Base-by-base conservation (phyloP, 2,888 invertebrate species). In the Lymantria monacha region DNA sequence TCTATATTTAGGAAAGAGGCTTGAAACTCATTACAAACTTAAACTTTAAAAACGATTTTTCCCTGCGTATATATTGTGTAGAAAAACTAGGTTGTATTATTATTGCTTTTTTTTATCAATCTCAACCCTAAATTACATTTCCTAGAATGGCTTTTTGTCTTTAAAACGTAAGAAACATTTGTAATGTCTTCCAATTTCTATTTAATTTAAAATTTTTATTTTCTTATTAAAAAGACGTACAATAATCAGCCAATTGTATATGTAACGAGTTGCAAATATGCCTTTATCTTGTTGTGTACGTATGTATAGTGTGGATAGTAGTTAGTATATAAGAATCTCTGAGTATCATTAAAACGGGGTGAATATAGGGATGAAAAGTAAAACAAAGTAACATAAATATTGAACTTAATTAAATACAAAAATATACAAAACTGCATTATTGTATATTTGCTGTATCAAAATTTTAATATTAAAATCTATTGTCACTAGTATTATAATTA, bases 271-370 rank as follows among this genome's bases (percentile, higher is more conserved):
- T 72, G 76, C 72, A 73, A 78, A 79, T 64, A 84, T 85, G 86
- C 85, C 85, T 86, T 86, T 81, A 74, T 57, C 76, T 77, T 72
- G 81, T 83, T 83, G 79, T 83, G 74, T 79, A 72, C 72, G 63
- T 74, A 69, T 65, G 64, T 72, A 65, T 64, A 59, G 65, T 77
- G 71, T 75, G 70, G 72, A 77, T 75, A 70, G 64, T 72, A 72
- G 56, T 14, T 83, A 82, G 79, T 67, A 52, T 61, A 61, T 83
- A 82, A 79, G 79, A 84, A 85, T 85, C 82, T 81, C 79, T 69
- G 54, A 57, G 12, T 30, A 30, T 42, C n/a, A 2, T 11, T 33
- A 33, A 33, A 33, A 33, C 33, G 33, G 33, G 33, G 33, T 33
- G 33, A 33, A 33, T 33, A 33, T 57, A 38, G 57, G 61, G 66